phyloP scores from a whole-genome alignment of 2,113 vertebrate species.

The Semicossyphus pulcher region DNA sequence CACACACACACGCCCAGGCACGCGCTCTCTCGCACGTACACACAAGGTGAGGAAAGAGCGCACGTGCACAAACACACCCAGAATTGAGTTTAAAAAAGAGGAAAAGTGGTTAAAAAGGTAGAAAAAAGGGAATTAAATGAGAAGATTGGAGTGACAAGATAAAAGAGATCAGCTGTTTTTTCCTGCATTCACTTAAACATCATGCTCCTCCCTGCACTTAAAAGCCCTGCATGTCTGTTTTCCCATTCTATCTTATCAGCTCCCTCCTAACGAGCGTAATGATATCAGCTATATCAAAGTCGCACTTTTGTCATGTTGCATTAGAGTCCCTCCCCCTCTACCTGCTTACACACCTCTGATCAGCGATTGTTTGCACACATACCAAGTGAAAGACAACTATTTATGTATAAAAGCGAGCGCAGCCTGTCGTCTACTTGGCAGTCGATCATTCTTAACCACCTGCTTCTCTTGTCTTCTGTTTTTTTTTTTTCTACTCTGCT shows the following conservation, averaged over 20 bases:
- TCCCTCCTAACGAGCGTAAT: slow-evolving; percentile 78
- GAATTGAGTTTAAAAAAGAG: slow-evolving; percentile 26
- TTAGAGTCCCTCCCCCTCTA: slow-evolving; percentile 73
- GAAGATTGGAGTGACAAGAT: slow-evolving; percentile 53
- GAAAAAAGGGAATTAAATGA: slow-evolving; percentile 17
- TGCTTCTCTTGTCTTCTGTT: slow-evolving; percentile 38
- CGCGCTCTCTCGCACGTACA: background rate
- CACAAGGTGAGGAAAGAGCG: slow-evolving; percentile 8
- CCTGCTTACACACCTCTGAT: slow-evolving; percentile 78
- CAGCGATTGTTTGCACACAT: slow-evolving; percentile 78
- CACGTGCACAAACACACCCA: background rate
- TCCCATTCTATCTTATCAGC: slow-evolving; percentile 82
- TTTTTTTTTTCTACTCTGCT: slow-evolving; percentile 9
- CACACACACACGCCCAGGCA: slow-evolving; percentile 15
- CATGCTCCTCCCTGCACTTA: slow-evolving; percentile 73
- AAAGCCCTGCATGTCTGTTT: slow-evolving; percentile 79
- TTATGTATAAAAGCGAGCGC: slow-evolving; percentile 72
- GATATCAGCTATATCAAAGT: slow-evolving; percentile 81
- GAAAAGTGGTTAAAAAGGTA: slow-evolving; percentile 3
- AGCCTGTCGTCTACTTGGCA: slow-evolving; percentile 61
- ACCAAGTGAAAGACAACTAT: slow-evolving; percentile 78
- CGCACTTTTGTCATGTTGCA: slow-evolving; percentile 82
- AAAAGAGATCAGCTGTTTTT: slow-evolving; percentile 56
- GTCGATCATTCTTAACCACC: slow-evolving; percentile 66
- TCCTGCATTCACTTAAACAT: slow-evolving; percentile 64